A percentile compares a stretch with the other conserved stretches of the same genome.
phyloP scores from a whole-genome alignment of 1,140 invertebrate genomes.

The Bactericera cockerelli region DNA sequence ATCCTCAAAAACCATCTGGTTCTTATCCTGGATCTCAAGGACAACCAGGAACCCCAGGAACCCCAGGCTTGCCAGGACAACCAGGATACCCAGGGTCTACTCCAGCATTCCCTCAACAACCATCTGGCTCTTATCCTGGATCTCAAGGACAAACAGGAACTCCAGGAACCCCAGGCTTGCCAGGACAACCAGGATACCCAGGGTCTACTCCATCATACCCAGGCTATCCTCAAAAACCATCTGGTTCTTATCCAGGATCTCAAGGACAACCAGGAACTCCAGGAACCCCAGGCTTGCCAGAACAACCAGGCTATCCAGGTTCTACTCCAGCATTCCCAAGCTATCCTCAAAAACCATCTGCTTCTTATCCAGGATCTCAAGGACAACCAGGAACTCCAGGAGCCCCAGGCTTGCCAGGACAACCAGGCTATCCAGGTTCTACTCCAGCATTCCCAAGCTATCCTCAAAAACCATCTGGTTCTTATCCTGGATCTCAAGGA shows the following conservation, averaged over 20 bases:
- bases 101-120: background rate
- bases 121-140: slow-evolving; percentile 1
- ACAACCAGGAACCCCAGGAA: background rate
- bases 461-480: background rate
- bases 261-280: slow-evolving; percentile 16
- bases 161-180: slow-evolving; percentile 1
- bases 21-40: slow-evolving; percentile 15
- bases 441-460: background rate
- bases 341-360: background rate
- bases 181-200: background rate
- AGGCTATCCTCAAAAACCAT: background rate
- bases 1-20: slow-evolving; percentile 17
- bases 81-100: background rate
- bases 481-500: slow-evolving; percentile 13
- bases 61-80: background rate
- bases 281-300: slow-evolving; percentile 20
- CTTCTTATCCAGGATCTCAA: slow-evolving; percentile 16
- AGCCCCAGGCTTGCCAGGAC: slow-evolving; percentile 20
- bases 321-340: slow-evolving; percentile 28
- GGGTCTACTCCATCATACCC: background rate
- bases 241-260: background rate
- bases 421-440: slow-evolving; percentile 15
- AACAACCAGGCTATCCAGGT: slow-evolving; percentile 20
- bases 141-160: slow-evolving; percentile 15
- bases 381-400: slow-evolving; percentile 19